These are phyloP conservation scores for Chanos chanos DNA, from an alignment of 2,797 vertebrate genomes.

Conservation along the genomic window DNA sequence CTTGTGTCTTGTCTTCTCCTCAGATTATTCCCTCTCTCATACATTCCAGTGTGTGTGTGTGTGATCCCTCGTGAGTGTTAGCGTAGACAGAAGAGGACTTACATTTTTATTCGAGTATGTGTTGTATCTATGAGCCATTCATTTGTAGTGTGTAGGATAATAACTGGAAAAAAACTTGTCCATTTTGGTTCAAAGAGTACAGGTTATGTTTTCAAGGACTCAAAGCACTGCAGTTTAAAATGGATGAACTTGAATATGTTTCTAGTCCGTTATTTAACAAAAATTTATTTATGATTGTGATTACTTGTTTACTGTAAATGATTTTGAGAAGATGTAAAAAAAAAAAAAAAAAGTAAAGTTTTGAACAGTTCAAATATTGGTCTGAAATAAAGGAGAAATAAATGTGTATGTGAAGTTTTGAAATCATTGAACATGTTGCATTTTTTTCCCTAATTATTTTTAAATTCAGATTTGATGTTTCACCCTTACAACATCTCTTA, in stretches of 20 bases:
- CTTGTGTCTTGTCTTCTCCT: conserved; percentile 23
- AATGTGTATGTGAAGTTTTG: conserved; percentile 63
- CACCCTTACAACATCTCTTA: too few species aligned
- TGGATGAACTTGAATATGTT: conserved; percentile 54
- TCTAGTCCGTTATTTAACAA: conserved; percentile 51
- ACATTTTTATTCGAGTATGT: conserved; percentile 21
- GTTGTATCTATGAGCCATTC: conserved; percentile 30
- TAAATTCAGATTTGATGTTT: too few species aligned
- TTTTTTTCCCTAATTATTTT: background rate
- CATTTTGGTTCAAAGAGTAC: conserved; percentile 14
- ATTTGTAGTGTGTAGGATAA: conserved; percentile 34
- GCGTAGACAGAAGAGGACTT: conserved; percentile 32
- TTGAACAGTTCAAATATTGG: conserved; percentile 57
- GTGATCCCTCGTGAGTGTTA: conserved; percentile 37
- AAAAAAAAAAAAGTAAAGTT: conserved; percentile 50
- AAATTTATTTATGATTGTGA: conserved; percentile 67
- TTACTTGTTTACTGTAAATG: conserved; percentile 58
- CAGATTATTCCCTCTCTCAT: conserved; percentile 30
- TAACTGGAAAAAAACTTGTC: conserved; percentile 13
- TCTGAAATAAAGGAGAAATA: conserved; percentile 61
- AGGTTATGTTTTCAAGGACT: conserved; percentile 18
- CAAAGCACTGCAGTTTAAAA: conserved; percentile 23
- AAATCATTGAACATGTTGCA: conserved; percentile 32
- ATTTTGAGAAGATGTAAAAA: conserved; percentile 53
- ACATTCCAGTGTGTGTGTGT: conserved; percentile 52